Percentiles rank a stretch among this genome's conserved stretches.
Evolutionary conservation across 2,113 vertebrate genomes (phyloP).

Genomic region (Spilogale gracilis): DNA sequence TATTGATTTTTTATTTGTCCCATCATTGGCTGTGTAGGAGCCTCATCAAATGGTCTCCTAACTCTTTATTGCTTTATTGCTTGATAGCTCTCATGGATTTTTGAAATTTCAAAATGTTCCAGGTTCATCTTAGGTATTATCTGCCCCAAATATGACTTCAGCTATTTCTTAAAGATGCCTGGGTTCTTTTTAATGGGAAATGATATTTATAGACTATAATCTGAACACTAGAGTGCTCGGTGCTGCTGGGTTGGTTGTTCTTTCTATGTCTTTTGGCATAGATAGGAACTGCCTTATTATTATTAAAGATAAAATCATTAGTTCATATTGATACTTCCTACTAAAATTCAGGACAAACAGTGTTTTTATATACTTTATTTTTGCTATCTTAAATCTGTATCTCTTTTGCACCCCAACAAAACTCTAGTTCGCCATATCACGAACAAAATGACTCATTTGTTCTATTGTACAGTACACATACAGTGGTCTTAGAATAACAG

Average conservation of each 20-base stretch:
- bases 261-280: background rate
- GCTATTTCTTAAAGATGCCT: background rate
- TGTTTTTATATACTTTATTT: conserved; percentile 15
- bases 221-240: background rate
- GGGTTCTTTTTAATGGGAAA: background rate
- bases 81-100: conserved; percentile 33
- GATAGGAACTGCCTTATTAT: background rate
- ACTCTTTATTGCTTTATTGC: conserved; percentile 33
- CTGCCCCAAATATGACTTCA: background rate
- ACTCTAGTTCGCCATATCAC: background rate
- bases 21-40: background rate
- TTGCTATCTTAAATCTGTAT: background rate
- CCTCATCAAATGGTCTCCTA: background rate
- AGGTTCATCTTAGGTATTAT: background rate
- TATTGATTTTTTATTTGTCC: conserved; percentile 31
- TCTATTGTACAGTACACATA: background rate
- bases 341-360: background rate
- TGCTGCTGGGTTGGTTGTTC: background rate
- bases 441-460: conserved; percentile 44
- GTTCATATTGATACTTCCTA: background rate
- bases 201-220: conserved; percentile 37
- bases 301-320: background rate
- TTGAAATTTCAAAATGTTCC: conserved; percentile 20
- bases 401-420: conserved; percentile 31
- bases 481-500: background rate